Evolutionary conservation across 2,888 invertebrate genomes (phyloP), one percentile per base, ranked within the genome.

Genomic region (Pollenia amentaria): DNA sequence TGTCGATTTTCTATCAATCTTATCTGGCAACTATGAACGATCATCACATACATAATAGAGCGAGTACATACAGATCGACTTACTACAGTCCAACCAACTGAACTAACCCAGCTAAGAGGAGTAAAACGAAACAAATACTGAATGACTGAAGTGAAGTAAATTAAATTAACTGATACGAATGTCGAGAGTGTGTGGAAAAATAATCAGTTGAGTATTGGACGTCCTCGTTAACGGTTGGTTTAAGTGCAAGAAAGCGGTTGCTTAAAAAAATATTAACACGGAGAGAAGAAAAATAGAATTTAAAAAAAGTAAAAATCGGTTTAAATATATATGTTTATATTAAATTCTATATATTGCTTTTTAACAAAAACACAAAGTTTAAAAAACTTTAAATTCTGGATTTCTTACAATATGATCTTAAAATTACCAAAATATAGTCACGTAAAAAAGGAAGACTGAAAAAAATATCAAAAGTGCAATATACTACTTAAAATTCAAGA

Each of bases 131-230:
- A 70, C 42, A 46, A 55, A 11, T 10, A 78, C 55, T 64, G 64
- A 76, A 57, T 73, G 73, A 73, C 60, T 75, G 55, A 72, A 55
- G 42, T 70, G 57, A 73, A 62, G 8, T 51, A 12, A 64, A 57
- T 21, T 57, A n/a, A 69, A 40, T 29, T 60, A 73, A 65, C 48
- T 67, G 73, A 78, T 73, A 84, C 42, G 51, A 67, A 53, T 16
- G 51, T 44, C 38, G 46, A 67, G 82, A 78, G 84, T 51, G 48
- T 53, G 46, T 53, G 40, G 38, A 73, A 67, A 70, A 88, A 42
- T 11, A 88, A 88, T 91, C 90, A 92, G 92, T 92, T 91, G 92
- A 91, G 91, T 89, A 89, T 91, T 91, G 92, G 90, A 92, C 91
- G 91, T 92, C 92, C 91, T 91, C 91, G 90, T 90, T 91, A 90